Evolutionary conservation across 2,113 vertebrate genomes (phyloP), one percentile per base, ranked within the genome.

Genomic region (Coturnix japonica): DNA sequence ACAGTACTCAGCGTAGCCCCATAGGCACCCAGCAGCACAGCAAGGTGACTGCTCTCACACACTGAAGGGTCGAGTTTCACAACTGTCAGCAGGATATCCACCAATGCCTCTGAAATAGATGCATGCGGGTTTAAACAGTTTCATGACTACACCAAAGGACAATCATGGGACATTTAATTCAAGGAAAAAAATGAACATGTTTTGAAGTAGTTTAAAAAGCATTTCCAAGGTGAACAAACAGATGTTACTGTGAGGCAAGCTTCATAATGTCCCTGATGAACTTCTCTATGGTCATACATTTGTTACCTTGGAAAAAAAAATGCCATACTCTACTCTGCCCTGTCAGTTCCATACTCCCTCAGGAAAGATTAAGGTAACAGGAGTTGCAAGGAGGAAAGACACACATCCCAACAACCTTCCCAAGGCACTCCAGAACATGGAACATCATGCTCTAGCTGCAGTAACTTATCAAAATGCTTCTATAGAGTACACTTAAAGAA

Each of bases 11-110:
- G 97, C 0, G 98, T 98, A 37, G 98, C 99, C 26, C 98, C 98
- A 1, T 99, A 99, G 21, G 99, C 98, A 92, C 99, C 99, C 26
- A 99, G 94, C 46, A 99, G 96, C 57, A 99, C 97, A 0, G 98
- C 96, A 39, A 99, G 98, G 94, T 99, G 99, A 89, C 91, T 98
- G 84, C 89, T 97, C 78, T 97, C 97, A 57, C 99, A 99, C 37
- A 99, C 96, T 7, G 97, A 84, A 0, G 98, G 98, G 63, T 97
- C 98, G 79, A 97, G 95, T 94, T 93, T 97, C 95, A 99, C 98
- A 91, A 99, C 71, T 9, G 89, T 96, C 17, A 98, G 95, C 91
- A 99, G 96, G 13, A 99, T 69, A 21, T 98, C 98, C 84, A 99
- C 97, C 37, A 99, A 89, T 0, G 96, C 97, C 76, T 98, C 99